phyloP scores from a whole-genome alignment of 2,888 invertebrate species.

The Thymelicus lineola region DNA sequence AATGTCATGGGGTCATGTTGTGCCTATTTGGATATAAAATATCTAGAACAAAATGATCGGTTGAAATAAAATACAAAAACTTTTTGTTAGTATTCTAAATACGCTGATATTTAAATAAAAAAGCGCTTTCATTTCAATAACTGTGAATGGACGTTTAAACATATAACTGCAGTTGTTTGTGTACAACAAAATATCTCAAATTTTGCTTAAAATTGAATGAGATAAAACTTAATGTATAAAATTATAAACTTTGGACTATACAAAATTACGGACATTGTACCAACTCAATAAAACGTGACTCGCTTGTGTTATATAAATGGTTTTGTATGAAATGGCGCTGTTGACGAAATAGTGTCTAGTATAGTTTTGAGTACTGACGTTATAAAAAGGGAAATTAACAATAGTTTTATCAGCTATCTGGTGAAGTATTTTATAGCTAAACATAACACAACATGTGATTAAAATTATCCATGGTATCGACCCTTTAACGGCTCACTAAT shows the following conservation, averaged over 20 bases:
- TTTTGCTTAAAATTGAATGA: conserved; percentile 18
- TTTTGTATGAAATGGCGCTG: neutral
- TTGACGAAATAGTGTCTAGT: neutral
- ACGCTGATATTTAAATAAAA: neutral
- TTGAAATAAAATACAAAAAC: neutral
- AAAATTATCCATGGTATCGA: no score
- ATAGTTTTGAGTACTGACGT: no score
- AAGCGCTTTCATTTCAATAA: neutral
- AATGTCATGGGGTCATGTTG: no score
- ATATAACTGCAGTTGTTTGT: conserved; percentile 4
- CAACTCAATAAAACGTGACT: conserved; percentile 1
- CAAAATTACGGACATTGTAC: conserved; percentile 1
- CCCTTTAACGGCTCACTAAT: no score
- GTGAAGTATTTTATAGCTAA: no score
- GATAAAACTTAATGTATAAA: conserved; percentile 13
- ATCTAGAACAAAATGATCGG: neutral
- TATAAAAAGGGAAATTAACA: no score
- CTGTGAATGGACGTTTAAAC: neutral
- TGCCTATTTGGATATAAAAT: no score
- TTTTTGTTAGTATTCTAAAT: neutral
- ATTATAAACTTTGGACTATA: neutral
- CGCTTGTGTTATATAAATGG: conserved; percentile 1
- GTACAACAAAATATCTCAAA: conserved; percentile 17
- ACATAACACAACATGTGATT: no score
- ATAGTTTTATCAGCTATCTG: no score